Evolutionary conservation across 2,113 vertebrate species (phyloP).

Genomic region (Reinhardtius hippoglossoides): DNA sequence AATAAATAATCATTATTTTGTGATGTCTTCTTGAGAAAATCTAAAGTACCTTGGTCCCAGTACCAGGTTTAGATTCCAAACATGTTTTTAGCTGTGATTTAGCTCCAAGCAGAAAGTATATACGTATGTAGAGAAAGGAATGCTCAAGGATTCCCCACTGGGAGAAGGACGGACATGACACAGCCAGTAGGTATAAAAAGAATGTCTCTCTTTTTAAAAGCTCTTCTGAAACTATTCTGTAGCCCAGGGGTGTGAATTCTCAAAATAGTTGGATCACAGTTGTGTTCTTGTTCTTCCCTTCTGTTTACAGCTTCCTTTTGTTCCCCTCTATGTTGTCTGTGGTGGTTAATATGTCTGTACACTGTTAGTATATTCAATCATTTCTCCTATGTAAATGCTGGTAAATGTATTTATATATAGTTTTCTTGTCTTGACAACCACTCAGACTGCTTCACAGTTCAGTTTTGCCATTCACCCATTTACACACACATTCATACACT

Average conservation of each 20-base stretch:
- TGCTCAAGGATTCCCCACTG: slow-evolving; percentile 40
- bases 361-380: neutral
- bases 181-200: neutral
- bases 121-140: slow-evolving; percentile 41
- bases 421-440: too few relatives aligned
- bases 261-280: slow-evolving; percentile 20
- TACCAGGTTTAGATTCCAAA: slow-evolving; percentile 37
- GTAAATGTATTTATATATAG: neutral
- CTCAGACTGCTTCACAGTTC: too few relatives aligned
- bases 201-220: slow-evolving; percentile 21
- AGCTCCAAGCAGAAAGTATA: slow-evolving; percentile 30
- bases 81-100: slow-evolving; percentile 47
- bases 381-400: neutral
- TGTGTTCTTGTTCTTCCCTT: neutral
- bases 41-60: neutral
- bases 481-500: too few relatives aligned
- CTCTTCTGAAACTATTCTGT: slow-evolving; percentile 20
- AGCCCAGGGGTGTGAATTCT: slow-evolving; percentile 23
- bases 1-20: neutral
- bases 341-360: neutral
- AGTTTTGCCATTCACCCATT: too few relatives aligned
- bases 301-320: neutral
- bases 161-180: slow-evolving; percentile 9
- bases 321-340: neutral
- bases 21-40: neutral